These are phyloP conservation scores for Pyrochroa serraticornis DNA, from an alignment of 2,888 invertebrate genomes.

Conservation along the genomic window DNA sequence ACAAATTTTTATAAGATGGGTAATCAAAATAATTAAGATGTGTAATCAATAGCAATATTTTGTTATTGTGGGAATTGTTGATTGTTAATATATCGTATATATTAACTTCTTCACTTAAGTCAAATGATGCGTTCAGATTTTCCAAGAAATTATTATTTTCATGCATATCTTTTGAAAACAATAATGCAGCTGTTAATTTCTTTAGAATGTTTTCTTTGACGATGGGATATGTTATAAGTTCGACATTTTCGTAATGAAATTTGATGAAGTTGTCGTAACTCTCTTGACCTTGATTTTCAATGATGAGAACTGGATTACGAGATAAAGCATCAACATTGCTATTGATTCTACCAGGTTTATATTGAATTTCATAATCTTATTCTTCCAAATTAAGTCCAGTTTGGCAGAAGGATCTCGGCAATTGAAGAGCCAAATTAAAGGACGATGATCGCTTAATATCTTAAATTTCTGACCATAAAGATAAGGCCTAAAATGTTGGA, in stretches of 20 bases:
- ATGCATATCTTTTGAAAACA: too few species aligned
- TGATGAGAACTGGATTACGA: conserved; percentile 2
- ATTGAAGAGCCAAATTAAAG: conserved; percentile 42
- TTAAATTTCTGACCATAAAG: too few species aligned
- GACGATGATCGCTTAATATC: too few species aligned
- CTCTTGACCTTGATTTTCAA: too few species aligned
- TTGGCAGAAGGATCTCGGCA: conserved; percentile 41
- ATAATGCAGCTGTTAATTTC: neutral
- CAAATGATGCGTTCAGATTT: too few species aligned
- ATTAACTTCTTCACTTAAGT: neutral
- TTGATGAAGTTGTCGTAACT: too few species aligned
- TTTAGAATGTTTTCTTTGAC: neutral
- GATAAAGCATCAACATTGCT: conserved; percentile 32
- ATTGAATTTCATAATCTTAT: conserved; percentile 39
- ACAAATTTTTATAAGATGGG: conserved; percentile 3
- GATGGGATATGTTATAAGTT: neutral
- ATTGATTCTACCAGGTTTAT: conserved; percentile 37
- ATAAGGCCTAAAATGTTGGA: too few species aligned
- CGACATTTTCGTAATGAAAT: too few species aligned
- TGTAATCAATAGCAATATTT: conserved; percentile 3
- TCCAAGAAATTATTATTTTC: too few species aligned
- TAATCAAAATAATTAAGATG: conserved; percentile 8
- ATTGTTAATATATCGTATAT: too few species aligned
- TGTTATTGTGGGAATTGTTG: too few species aligned
- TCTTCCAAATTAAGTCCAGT: conserved; percentile 40